Percentiles rank a stretch among this genome's conserved stretches.
Conservation (phyloP, 2,113 vertebrate species). For the Hippocampus comes region DNA sequence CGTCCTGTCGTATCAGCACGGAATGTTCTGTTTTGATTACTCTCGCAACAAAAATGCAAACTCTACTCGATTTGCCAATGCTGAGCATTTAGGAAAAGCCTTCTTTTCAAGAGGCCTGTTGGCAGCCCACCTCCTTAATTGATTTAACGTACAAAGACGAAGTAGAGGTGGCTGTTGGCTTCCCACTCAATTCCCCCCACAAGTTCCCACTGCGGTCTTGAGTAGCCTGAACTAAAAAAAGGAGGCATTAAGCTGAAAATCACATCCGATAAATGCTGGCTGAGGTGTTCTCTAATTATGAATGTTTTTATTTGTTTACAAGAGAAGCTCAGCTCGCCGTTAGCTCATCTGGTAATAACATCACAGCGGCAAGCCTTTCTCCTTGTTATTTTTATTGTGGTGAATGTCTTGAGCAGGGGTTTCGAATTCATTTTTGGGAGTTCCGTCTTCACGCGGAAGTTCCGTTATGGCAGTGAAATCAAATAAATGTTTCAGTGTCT, state of each 20-base stretch:
- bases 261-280: conserved; percentile 49
- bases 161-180: conserved; percentile 43
- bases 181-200: background rate
- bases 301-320: conserved; percentile 4
- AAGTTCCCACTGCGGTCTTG: conserved; percentile 50
- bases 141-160: conserved; percentile 69
- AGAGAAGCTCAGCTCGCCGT: no score
- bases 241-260: conserved; percentile 62
- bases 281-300: conserved; percentile 46
- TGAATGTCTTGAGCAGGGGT: no score
- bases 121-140: conserved; percentile 32
- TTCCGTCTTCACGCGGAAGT: no score
- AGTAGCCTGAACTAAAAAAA: conserved; percentile 50
- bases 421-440: no score
- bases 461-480: no score
- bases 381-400: no score
- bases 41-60: conserved; percentile 29
- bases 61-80: conserved; percentile 27
- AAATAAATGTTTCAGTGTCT: no score
- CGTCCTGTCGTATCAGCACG: conserved; percentile 43
- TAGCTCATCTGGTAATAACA: no score
- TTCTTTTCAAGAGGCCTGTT: conserved; percentile 16
- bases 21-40: conserved; percentile 38
- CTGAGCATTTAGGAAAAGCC: conserved; percentile 46
- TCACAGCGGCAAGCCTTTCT: no score